phyloP scores from a whole-genome alignment of 2,797 vertebrate genomes.

The Fundulus diaphanus region DNA sequence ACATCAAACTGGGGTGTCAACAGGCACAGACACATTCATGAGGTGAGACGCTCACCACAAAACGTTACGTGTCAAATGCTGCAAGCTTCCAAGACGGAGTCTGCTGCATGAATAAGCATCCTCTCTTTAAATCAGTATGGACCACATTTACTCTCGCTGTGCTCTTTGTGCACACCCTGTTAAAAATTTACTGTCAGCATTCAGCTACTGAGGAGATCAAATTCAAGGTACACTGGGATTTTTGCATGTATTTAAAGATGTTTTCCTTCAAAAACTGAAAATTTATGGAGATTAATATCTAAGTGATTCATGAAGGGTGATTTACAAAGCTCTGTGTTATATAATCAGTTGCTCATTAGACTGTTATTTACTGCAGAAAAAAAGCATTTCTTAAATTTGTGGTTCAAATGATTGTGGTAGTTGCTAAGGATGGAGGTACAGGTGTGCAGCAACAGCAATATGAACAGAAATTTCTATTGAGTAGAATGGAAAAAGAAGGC shows the following conservation, averaged over 20 bases:
- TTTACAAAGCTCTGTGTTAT: background rate
- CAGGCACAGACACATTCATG: conserved; percentile 34
- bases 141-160: conserved; percentile 10
- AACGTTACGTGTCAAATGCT: conserved; percentile 38
- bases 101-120: conserved; percentile 11
- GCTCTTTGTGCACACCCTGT: conserved; percentile 6
- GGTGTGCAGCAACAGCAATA: background rate
- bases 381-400: background rate
- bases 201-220: background rate
- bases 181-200: conserved; percentile 11
- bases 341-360: background rate
- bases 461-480: background rate
- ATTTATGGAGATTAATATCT: background rate
- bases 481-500: background rate
- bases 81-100: conserved; percentile 34
- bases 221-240: background rate
- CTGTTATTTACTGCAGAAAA: background rate
- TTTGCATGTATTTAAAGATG: background rate
- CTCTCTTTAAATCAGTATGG: conserved; percentile 24
- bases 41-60: conserved; percentile 32
- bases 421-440: background rate
- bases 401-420: background rate
- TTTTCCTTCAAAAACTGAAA: background rate
- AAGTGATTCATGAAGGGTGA: background rate
- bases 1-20: conserved; percentile 30